phyloP scores from a whole-genome alignment of 2,797 vertebrate genomes.

The Dipus sagitta region DNA sequence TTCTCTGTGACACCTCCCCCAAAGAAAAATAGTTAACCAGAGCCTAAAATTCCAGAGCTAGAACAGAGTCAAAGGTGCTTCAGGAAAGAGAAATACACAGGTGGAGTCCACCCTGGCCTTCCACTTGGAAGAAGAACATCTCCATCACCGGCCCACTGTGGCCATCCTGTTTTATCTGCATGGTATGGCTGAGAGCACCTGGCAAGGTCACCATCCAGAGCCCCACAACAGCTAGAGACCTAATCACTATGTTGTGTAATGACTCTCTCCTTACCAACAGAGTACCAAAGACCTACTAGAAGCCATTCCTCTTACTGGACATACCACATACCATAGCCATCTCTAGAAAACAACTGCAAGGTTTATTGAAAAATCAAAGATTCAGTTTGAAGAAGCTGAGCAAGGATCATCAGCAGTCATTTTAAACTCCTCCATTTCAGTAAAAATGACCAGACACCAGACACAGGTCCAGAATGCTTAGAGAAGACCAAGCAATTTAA shows the following conservation, averaged over 20 bases:
- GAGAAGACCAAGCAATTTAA: too few species aligned
- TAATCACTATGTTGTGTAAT: too few species aligned
- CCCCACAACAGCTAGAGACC: not conserved
- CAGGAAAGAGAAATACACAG: not conserved
- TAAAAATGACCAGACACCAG: too few species aligned
- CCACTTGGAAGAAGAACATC: not conserved
- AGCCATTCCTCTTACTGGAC: not conserved
- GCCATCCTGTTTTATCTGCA: not conserved
- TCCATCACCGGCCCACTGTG: not conserved
- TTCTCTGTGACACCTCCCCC: not conserved
- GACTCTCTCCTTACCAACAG: not conserved
- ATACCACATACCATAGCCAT: not conserved
- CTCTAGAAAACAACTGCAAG: not conserved
- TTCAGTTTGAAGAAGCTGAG: not conserved
- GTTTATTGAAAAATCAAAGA: not conserved
- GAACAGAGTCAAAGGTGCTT: not conserved
- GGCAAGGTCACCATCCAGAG: not conserved
- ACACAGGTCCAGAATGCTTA: too few species aligned
- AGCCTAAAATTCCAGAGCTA: not conserved
- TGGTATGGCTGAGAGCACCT: not conserved
- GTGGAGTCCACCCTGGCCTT: not conserved
- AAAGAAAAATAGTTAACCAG: not conserved
- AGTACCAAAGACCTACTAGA: not conserved
- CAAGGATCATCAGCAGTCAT: not conserved
- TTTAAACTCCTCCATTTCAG: too few species aligned